Conservation (phyloP, 2,888 invertebrate genomes). For the Neoscelio sp. region DNA sequence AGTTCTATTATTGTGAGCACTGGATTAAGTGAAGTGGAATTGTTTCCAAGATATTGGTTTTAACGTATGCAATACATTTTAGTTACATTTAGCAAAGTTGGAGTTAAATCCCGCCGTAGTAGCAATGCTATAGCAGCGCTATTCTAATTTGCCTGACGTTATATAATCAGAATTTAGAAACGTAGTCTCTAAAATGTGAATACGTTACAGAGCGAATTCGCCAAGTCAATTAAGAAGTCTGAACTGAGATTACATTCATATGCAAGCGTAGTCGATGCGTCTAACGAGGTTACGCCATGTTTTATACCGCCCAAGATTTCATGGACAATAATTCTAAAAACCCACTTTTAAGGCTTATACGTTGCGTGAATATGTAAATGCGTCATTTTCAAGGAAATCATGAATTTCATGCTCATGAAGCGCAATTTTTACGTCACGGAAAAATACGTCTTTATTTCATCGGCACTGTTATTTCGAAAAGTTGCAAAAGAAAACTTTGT, state of each 20-base stretch:
- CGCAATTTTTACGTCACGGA: not conserved
- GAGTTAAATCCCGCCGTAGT: constrained; percentile 59
- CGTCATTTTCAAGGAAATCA: constrained; percentile 31
- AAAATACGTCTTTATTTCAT: too few species aligned
- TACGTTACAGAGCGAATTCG: constrained; percentile 67
- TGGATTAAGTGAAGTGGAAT: constrained; percentile 59
- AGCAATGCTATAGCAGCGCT: constrained; percentile 40
- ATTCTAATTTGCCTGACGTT: constrained; percentile 64
- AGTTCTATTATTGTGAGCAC: constrained; percentile 46
- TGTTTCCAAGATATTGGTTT: constrained; percentile 68
- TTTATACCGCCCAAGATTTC: constrained; percentile 63
- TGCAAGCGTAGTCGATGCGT: constrained; percentile 67
- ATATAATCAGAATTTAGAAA: constrained; percentile 68
- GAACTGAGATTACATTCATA: constrained; percentile 70
- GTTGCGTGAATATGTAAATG: constrained; percentile 43
- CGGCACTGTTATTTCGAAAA: too few species aligned
- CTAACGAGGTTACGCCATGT: constrained; percentile 63
- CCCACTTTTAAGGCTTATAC: constrained; percentile 45
- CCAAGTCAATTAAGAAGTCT: constrained; percentile 71
- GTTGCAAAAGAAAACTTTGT: too few species aligned
- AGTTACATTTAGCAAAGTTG: constrained; percentile 65
- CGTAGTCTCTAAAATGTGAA: constrained; percentile 66
- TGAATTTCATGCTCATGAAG: constrained; percentile 16
- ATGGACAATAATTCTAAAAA: constrained; percentile 62
- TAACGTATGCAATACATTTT: constrained; percentile 65